phyloP scores from a whole-genome alignment of 2,797 vertebrate species.

The Semaprochilodus insignis region DNA sequence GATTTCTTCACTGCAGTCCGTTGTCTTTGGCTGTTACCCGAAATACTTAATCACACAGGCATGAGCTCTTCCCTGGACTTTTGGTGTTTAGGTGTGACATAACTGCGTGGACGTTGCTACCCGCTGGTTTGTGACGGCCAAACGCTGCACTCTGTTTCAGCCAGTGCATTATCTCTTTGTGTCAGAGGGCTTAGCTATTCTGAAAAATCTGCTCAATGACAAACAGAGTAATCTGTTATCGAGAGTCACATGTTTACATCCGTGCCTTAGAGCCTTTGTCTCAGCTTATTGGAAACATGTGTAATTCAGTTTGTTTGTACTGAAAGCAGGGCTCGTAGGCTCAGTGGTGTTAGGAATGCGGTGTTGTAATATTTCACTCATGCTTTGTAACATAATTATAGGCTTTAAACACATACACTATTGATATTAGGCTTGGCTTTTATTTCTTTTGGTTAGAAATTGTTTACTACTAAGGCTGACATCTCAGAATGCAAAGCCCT shows the following conservation, averaged over 20 bases:
- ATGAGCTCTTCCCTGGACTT: neutral
- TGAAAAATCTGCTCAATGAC: conserved; percentile 25
- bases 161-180: conserved; percentile 36
- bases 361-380: neutral
- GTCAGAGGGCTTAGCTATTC: conserved; percentile 23
- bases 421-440: too few species aligned
- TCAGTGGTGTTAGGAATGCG: neutral
- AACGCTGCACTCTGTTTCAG: conserved; percentile 8
- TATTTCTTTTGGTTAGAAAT: too few species aligned
- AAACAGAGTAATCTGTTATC: conserved; percentile 30
- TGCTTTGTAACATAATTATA: neutral
- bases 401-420: too few species aligned
- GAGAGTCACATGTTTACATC: conserved; percentile 32
- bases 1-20: too few species aligned
- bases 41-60: too few species aligned
- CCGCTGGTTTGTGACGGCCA: neutral
- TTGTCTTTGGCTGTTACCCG: too few species aligned
- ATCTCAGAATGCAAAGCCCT: too few species aligned
- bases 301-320: conserved; percentile 11
- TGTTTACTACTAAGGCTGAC: too few species aligned
- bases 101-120: conserved; percentile 8
- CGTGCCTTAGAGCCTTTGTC: conserved; percentile 15
- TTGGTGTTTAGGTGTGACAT: neutral
- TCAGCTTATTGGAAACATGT: conserved; percentile 28
- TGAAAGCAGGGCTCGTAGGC: conserved; percentile 1